Conservation (phyloP, 2,888 invertebrate species). For the Melanostoma mellinum region DNA sequence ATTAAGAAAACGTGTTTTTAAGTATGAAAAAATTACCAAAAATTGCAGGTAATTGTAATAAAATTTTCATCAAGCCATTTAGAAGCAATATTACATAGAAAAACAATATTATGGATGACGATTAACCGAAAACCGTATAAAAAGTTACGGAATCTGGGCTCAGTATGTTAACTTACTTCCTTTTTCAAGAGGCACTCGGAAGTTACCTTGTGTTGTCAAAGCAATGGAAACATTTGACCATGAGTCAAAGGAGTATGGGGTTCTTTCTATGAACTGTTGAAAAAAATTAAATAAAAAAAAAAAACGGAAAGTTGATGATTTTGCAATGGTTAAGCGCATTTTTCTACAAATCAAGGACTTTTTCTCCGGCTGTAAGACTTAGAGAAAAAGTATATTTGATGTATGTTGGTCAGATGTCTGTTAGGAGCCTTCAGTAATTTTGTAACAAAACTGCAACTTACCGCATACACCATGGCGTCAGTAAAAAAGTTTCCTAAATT, state of each 20-base stretch:
- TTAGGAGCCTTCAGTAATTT: not conserved
- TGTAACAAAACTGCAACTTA: not conserved
- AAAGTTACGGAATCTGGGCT: too few relatives aligned
- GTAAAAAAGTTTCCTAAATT: constrained; percentile 67
- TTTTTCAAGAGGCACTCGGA: constrained; percentile 85
- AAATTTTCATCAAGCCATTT: too few relatives aligned
- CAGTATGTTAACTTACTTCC: constrained; percentile 82
- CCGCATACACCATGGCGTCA: constrained; percentile 67
- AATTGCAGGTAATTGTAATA: too few relatives aligned
- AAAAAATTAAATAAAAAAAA: not conserved
- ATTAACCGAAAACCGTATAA: too few relatives aligned
- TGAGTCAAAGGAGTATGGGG: constrained; percentile 78
- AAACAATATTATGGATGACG: too few relatives aligned
- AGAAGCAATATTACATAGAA: too few relatives aligned
- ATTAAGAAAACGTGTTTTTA: too few relatives aligned
- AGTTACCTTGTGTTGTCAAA: constrained; percentile 86
- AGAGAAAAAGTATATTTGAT: too few relatives aligned
- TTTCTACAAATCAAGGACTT: not conserved
- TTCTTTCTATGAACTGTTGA: constrained; percentile 47
- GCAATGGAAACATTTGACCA: constrained; percentile 87
- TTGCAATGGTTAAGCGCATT: not conserved
- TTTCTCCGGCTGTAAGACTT: too few relatives aligned
- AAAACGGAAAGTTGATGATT: not conserved
- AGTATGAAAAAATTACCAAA: too few relatives aligned
- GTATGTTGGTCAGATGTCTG: not conserved